Conservation (phyloP, 2,797 vertebrate species). For the Silurus lanzhouensis region DNA sequence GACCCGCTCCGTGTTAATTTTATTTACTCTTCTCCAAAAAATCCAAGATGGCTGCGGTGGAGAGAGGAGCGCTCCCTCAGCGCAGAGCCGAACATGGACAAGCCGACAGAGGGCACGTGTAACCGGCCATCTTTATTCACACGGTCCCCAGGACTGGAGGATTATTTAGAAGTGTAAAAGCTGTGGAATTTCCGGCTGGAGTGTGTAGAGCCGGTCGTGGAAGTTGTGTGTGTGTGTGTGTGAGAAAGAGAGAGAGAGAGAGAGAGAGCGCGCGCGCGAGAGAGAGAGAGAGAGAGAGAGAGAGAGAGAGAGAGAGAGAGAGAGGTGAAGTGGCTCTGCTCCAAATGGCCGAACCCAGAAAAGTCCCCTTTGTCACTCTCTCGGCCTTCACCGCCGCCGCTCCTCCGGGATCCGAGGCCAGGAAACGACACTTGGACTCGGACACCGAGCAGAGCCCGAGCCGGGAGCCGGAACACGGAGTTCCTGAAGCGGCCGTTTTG, state of each 20-base stretch:
- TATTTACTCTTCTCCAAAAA: constrained; percentile 80
- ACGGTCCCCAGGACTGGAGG: neutral
- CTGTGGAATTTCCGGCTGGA: neutral
- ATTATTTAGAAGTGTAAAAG: neutral
- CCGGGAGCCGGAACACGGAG: constrained; percentile 30
- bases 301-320: neutral
- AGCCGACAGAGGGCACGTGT: neutral
- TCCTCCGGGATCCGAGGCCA: constrained; percentile 76
- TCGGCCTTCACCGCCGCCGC: constrained; percentile 76
- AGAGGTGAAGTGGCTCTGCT: constrained; percentile 30
- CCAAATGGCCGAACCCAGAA: constrained; percentile 95
- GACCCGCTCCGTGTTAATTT: constrained; percentile 75
- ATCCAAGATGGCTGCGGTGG: constrained; percentile 81
- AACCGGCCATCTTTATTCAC: neutral
- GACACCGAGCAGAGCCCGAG: constrained; percentile 66
- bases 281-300: neutral
- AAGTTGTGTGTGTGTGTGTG: neutral
- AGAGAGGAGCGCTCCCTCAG: neutral
- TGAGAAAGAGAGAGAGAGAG: neutral
- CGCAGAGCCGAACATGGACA: constrained; percentile 2
- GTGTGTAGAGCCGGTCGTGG: constrained; percentile 7
- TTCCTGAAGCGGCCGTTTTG: constrained; percentile 72
- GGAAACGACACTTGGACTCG: constrained; percentile 82
- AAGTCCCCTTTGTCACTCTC: constrained; percentile 92
- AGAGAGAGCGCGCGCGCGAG: neutral